Evolutionary conservation across 2,113 vertebrate genomes (phyloP), one percentile per base, ranked within the genome.

Genomic region (Abramis brama): DNA sequence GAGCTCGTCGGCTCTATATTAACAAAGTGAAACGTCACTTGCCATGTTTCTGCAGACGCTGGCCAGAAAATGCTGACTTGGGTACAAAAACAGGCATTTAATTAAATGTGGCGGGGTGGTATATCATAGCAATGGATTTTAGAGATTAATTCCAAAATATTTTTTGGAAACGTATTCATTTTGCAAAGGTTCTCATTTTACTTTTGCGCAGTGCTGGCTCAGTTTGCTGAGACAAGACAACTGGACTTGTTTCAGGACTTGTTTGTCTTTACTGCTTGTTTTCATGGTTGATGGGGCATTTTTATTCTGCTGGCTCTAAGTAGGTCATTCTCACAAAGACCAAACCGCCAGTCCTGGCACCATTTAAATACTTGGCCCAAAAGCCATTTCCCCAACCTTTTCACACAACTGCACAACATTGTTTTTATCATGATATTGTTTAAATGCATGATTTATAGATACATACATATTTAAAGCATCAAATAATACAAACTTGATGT

Each of bases 21-120:
- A 93, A 85, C 87, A 86, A 75, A 75, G 89, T 50, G 45, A 82
- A 70, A 36, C 10, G 90, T 88, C 92, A 90, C 92, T 92, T 87
- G 11, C 87, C 84, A 87, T 84, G 90, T 92, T 89, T 92, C 90
- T 85, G 82, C 21, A 45, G 83, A 25, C 86, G 88, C 10, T 84
- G 19, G 87, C 81, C 88, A 77, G 90, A 88, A 95, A 95, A 89
- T 79, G 93, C 95, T 95, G 94, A 94, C 93, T 91, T 90, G 73
- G 62, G 91, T 91, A 89, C 89, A 90, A 92, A 93, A 27, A 89
- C 83, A n/a, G 33, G 86, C 88, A 93, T 94, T 93, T 66, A 94
- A 94, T 95, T 93, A 94, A 25, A 68, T 2, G 0, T 62, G 86
- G 84, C 83, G 86, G 91, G 91, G 87, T 90, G 90, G 90, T 91